Conservation (phyloP, 2,797 vertebrate genomes). For the Dipus sagitta region DNA sequence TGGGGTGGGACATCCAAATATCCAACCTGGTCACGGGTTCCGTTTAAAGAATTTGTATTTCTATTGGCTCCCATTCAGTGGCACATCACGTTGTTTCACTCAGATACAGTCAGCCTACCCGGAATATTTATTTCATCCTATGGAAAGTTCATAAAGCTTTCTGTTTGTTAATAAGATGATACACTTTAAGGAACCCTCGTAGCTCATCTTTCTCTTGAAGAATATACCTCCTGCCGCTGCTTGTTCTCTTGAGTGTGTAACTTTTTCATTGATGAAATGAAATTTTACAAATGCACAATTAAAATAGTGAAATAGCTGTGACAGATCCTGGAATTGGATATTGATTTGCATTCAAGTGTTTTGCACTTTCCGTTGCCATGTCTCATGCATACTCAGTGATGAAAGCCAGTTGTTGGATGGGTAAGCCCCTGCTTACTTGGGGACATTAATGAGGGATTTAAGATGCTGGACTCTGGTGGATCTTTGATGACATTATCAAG, state of each 20-base stretch:
- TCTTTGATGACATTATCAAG: background rate
- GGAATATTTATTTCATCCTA: slow-evolving; percentile 7
- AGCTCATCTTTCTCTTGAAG: slow-evolving; percentile 19
- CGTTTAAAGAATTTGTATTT: background rate
- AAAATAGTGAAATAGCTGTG: background rate
- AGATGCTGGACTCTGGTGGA: background rate
- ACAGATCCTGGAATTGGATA: background rate
- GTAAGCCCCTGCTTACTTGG: background rate
- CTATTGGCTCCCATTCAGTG: background rate
- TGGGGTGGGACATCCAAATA: background rate
- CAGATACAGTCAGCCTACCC: background rate
- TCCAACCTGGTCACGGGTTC: background rate
- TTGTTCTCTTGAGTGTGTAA: background rate
- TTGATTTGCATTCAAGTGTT: background rate
- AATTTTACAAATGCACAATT: slow-evolving; percentile 13
- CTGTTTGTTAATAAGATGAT: slow-evolving; percentile 2
- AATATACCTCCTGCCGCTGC: background rate
- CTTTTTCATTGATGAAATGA: slow-evolving; percentile 14
- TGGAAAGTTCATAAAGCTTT: slow-evolving; percentile 52
- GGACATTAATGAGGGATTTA: background rate
- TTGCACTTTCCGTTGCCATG: background rate
- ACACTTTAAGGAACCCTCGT: background rate
- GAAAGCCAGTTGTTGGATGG: background rate
- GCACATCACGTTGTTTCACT: background rate
- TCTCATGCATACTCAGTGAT: background rate